Percentiles rank a stretch among this genome's conserved stretches.
phyloP scores from a whole-genome alignment of 53 echinoderm and acorn worm genomes.

The Holothuria scabra region DNA sequence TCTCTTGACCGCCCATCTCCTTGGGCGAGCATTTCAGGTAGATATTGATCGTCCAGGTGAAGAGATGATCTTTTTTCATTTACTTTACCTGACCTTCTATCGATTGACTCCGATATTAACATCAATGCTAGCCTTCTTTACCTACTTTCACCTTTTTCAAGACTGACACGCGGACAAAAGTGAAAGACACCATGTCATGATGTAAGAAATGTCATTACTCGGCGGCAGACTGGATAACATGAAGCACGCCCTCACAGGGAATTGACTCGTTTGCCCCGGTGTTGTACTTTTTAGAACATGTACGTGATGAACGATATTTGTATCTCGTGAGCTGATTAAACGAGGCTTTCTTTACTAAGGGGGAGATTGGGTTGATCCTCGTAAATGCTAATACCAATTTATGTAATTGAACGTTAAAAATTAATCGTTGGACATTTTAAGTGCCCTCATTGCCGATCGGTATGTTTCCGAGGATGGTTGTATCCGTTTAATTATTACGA shows the following conservation, averaged over 20 bases:
- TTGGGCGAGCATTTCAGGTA: constrained; percentile 15
- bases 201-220: too few relatives aligned
- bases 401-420: constrained; percentile 44
- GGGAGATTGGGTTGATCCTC: constrained; percentile 12
- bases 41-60: constrained; percentile 21
- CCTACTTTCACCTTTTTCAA: neutral
- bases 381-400: constrained; percentile 36
- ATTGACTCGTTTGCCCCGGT: too few relatives aligned
- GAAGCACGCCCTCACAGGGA: too few relatives aligned
- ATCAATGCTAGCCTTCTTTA: constrained; percentile 10
- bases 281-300: too few relatives aligned
- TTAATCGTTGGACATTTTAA: constrained; percentile 37
- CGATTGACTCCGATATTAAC: constrained; percentile 25
- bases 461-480: neutral
- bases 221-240: too few relatives aligned
- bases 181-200: too few relatives aligned
- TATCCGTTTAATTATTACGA: constrained; percentile 21
- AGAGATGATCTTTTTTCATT: neutral
- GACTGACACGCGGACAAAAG: too few relatives aligned
- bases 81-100: constrained; percentile 32
- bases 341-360: constrained; percentile 19
- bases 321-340: constrained; percentile 5
- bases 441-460: neutral
- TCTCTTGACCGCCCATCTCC: constrained; percentile 35
- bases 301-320: too few relatives aligned